phyloP scores from a whole-genome alignment of 2,797 vertebrate species.

The Gadopsis marmoratus region DNA sequence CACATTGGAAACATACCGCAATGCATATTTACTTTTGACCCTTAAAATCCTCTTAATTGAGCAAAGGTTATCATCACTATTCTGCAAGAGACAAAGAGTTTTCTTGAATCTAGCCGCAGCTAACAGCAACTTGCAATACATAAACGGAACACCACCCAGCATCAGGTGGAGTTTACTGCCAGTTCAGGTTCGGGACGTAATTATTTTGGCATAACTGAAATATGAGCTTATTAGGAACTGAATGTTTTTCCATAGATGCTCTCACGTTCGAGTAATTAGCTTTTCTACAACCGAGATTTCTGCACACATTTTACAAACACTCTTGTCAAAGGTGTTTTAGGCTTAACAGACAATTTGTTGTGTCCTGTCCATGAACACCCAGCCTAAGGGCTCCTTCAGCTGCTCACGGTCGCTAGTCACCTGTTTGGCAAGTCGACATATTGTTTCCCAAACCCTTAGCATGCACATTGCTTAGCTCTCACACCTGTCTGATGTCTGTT shows the following conservation, averaged over 20 bases:
- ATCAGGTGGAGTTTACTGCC: not conserved
- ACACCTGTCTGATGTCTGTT: not conserved
- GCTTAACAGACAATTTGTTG: not conserved
- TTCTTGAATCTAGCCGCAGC: not conserved
- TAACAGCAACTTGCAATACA: not conserved
- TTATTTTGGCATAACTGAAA: not conserved
- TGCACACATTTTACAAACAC: not conserved
- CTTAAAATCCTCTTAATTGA: not conserved
- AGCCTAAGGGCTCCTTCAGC: not conserved
- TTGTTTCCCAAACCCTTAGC: conserved; percentile 6
- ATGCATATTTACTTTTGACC: not conserved
- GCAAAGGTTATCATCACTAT: too few relatives aligned
- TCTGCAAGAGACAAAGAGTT: not conserved
- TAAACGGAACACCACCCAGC: not conserved
- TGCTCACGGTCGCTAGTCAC: not conserved
- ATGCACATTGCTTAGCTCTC: not conserved
- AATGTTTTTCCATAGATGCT: not conserved
- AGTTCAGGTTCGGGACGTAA: not conserved
- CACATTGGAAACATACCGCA: not conserved
- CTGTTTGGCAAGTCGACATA: not conserved
- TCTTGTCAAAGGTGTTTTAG: not conserved
- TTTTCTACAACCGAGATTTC: not conserved
- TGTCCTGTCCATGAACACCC: not conserved
- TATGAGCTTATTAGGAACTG: not conserved
- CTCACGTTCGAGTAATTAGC: not conserved